phyloP scores from a whole-genome alignment of 2,113 vertebrate species.

The Scortum barcoo region DNA sequence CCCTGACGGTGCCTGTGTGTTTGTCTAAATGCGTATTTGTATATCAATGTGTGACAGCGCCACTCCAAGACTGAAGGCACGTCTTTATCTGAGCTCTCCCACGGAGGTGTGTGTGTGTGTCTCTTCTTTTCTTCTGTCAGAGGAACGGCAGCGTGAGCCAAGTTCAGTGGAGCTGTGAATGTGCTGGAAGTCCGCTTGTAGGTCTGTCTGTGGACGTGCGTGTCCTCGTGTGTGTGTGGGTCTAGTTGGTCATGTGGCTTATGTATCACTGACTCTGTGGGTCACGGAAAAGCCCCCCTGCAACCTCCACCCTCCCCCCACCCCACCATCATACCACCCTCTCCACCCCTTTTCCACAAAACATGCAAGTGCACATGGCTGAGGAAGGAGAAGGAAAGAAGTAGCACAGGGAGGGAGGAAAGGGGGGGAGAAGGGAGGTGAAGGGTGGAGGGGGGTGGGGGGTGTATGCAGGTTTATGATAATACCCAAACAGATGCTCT shows the following conservation, averaged over 20 bases:
- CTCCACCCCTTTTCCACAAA: constrained; percentile 74
- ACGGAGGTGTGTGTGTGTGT: constrained; percentile 73
- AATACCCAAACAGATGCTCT: constrained; percentile 83
- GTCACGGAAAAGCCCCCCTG: constrained; percentile 84
- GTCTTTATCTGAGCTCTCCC: constrained; percentile 83
- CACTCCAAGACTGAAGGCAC: constrained; percentile 83
- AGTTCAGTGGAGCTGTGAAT: constrained; percentile 81
- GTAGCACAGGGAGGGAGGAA: constrained; percentile 46
- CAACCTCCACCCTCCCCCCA: too few relatives aligned
- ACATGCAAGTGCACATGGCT: constrained; percentile 66
- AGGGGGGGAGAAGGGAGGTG: constrained; percentile 31
- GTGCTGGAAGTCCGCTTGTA: constrained; percentile 78
- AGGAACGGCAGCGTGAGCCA: constrained; percentile 69
- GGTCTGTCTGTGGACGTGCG: constrained; percentile 78
- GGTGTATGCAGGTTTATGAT: constrained; percentile 79
- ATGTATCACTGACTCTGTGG: constrained; percentile 86
- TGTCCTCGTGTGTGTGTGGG: constrained; percentile 66
- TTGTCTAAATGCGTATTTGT: constrained; percentile 82
- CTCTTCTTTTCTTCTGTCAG: constrained; percentile 70
- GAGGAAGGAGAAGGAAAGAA: constrained; percentile 57
- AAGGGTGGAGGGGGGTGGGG: constrained; percentile 63
- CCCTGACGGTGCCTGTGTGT: constrained; percentile 73
- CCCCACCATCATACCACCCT: constrained; percentile 48
- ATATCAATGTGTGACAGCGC: constrained; percentile 84
- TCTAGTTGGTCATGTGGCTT: constrained; percentile 91